Evolutionary conservation across 2,797 vertebrate species (phyloP).

Genomic region (Nyctibius grandis): DNA sequence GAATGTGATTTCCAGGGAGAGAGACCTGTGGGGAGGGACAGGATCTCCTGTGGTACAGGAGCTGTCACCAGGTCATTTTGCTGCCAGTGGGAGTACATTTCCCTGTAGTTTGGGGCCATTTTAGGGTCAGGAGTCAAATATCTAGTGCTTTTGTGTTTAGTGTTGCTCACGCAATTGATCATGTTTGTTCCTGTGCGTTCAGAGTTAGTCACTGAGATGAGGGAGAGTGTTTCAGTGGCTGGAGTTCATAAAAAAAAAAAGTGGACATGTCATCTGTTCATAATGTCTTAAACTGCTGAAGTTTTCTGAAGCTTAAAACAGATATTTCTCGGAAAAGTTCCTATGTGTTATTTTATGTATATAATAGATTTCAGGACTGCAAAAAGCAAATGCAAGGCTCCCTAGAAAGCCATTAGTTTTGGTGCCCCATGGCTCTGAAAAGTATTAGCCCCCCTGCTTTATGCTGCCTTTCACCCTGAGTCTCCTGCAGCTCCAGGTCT

Average conservation of each 20-base stretch:
- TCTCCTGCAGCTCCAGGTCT: neutral
- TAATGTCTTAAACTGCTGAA: neutral
- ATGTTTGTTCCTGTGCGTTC: constrained; percentile 45
- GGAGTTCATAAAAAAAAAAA: constrained; percentile 13
- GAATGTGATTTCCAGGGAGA: constrained; percentile 63
- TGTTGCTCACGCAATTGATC: constrained; percentile 56
- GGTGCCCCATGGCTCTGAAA: neutral
- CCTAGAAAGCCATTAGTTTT: neutral
- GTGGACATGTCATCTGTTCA: neutral
- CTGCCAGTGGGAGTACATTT: constrained; percentile 64
- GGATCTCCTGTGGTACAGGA: constrained; percentile 56
- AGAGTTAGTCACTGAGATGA: neutral
- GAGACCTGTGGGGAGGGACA: constrained; percentile 52
- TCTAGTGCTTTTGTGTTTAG: constrained; percentile 56
- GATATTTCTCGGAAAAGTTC: neutral
- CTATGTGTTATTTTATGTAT: neutral
- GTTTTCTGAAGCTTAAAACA: neutral
- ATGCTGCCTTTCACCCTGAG: neutral
- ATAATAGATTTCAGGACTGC: neutral
- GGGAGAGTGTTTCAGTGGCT: neutral
- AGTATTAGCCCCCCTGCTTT: neutral
- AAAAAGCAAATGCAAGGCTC: neutral
- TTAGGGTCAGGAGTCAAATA: constrained; percentile 69
- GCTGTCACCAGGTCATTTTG: constrained; percentile 73
- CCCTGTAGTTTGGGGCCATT: constrained; percentile 41